Conservation (phyloP, 2,888 invertebrate species). For the Dolichomitus sp. region DNA sequence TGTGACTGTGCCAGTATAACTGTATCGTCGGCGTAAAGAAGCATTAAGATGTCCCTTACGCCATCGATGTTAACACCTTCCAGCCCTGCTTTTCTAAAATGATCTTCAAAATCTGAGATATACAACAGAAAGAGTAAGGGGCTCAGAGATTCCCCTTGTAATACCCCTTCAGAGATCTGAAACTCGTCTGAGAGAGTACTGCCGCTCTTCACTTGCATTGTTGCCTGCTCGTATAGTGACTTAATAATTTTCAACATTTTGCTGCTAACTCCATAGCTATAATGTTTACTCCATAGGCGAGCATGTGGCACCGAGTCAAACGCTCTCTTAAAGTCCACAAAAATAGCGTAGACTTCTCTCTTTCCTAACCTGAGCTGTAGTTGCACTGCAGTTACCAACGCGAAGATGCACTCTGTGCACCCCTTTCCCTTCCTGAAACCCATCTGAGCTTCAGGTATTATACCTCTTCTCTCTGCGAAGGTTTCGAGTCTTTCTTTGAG, state of each 20-base stretch:
- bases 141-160: slow-evolving; percentile 49
- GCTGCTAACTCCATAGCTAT: slow-evolving; percentile 29
- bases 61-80: slow-evolving; percentile 16
- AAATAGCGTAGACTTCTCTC: slow-evolving; percentile 46
- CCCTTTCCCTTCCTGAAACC: slow-evolving; percentile 49
- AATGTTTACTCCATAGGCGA: slow-evolving; percentile 52
- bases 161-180: slow-evolving; percentile 21
- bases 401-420: slow-evolving; percentile 58
- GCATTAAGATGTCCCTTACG: slow-evolving; percentile 1
- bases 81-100: slow-evolving; percentile 22
- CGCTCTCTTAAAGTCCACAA: slow-evolving; percentile 55
- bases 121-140: slow-evolving; percentile 51
- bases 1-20: slow-evolving; percentile 31
- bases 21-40: slow-evolving; percentile 33
- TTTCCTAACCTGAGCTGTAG: slow-evolving; percentile 33
- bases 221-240: slow-evolving; percentile 52
- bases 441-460: slow-evolving; percentile 55
- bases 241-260: slow-evolving; percentile 49
- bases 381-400: slow-evolving; percentile 34
- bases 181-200: slow-evolving; percentile 35
- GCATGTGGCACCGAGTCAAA: slow-evolving; percentile 55
- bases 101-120: slow-evolving; percentile 48
- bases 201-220: slow-evolving; percentile 28
- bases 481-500: slow-evolving; percentile 43
- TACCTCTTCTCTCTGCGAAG: slow-evolving; percentile 25